phyloP scores from a whole-genome alignment of 2,113 vertebrate species.

The Protobothrops mucrosquamatus region DNA sequence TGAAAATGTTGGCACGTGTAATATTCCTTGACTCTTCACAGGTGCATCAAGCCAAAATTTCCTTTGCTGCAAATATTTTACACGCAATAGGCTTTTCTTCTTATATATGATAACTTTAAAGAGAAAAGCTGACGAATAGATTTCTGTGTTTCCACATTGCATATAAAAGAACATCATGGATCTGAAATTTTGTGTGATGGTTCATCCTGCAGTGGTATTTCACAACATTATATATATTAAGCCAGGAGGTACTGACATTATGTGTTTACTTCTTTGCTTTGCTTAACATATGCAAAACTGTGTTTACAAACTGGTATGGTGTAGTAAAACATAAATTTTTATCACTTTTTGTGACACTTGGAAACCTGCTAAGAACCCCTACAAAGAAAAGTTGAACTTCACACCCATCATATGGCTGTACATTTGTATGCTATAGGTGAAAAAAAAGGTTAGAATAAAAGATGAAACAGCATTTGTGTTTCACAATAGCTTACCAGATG shows the following conservation, averaged over 20 bases:
- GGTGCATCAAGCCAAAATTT: not conserved
- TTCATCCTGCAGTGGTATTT: not conserved
- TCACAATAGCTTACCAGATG: not conserved
- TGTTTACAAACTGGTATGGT: not conserved
- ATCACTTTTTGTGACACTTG: not conserved
- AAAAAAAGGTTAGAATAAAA: not conserved
- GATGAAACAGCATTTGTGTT: not conserved
- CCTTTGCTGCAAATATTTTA: not conserved
- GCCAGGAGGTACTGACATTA: not conserved
- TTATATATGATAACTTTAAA: not conserved
- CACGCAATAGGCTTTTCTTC: not conserved
- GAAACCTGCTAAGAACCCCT: not conserved
- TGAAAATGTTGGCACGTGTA: not conserved
- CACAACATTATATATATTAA: not conserved
- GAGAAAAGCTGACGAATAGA: not conserved
- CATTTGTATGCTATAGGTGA: not conserved
- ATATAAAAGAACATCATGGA: not conserved
- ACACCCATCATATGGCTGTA: not conserved
- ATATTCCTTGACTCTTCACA: not conserved
- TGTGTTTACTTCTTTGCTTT: not conserved
- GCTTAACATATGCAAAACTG: not conserved
- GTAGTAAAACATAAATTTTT: not conserved
- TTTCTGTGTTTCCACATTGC: not conserved
- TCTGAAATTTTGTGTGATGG: not conserved
- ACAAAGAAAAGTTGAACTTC: not conserved